These are phyloP conservation scores for Girardinichthys multiradiatus DNA, from an alignment of 2,113 vertebrate species.

Conservation along the genomic window DNA sequence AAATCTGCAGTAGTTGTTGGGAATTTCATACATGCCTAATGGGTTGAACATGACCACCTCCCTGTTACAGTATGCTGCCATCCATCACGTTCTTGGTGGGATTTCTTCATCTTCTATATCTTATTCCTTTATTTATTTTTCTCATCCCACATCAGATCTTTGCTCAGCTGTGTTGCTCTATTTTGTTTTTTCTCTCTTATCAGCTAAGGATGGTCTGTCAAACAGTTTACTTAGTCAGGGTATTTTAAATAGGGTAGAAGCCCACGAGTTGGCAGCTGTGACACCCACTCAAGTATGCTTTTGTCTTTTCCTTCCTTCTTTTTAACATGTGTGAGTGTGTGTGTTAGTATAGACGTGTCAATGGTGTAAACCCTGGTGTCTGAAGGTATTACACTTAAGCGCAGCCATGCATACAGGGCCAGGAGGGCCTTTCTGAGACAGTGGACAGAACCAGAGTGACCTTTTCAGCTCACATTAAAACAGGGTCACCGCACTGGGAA, in stretches of 20 bases:
- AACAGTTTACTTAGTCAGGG: conserved; percentile 50
- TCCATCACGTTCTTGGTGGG: conserved; percentile 47
- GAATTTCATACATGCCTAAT: conserved; percentile 39
- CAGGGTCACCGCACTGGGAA: conserved; percentile 67
- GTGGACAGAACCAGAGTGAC: conserved; percentile 64
- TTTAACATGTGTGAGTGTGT: conserved; percentile 6
- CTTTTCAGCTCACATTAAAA: conserved; percentile 78
- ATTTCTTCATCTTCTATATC: conserved; percentile 3
- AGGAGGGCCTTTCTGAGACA: conserved; percentile 73
- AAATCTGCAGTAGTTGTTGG: conserved; percentile 26
- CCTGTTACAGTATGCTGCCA: conserved; percentile 19
- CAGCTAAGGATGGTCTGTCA: conserved; percentile 45
- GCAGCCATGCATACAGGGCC: conserved; percentile 66
- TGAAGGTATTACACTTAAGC: conserved; percentile 72
- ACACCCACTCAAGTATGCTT: conserved; percentile 52
- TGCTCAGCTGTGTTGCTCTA: conserved; percentile 32
- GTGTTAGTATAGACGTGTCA: conserved; percentile 44
- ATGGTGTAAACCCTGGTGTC: conserved; percentile 66
- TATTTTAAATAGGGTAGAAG: conserved; percentile 62
- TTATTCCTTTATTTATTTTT: conserved; percentile 28
- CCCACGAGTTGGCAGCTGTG: conserved; percentile 49
- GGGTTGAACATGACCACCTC: conserved; percentile 37
- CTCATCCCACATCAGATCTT: conserved; percentile 40
- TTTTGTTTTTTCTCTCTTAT: conserved; percentile 56
- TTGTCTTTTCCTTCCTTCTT: conserved; percentile 26